A percentile compares a stretch with the other conserved stretches of the same genome.
Evolutionary conservation across 2,888 invertebrate genomes (phyloP).

Genomic region (Biston betularia): DNA sequence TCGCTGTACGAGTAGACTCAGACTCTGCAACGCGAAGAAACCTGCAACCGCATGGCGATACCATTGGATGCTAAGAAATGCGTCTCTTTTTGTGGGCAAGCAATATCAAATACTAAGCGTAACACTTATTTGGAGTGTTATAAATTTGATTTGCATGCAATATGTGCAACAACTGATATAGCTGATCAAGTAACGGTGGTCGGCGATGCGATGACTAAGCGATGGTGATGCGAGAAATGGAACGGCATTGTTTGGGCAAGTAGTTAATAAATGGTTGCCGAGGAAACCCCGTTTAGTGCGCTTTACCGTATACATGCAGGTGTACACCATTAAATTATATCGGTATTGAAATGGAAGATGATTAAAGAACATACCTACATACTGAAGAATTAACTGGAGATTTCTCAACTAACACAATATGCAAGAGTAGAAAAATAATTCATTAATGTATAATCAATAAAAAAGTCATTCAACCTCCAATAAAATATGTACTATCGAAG

Average conservation of each 20-base stretch:
- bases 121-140: no score
- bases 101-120: neutral
- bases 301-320: neutral
- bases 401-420: no score
- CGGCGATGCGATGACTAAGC: conserved; percentile 26
- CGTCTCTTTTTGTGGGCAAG: neutral
- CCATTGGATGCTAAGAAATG: no score
- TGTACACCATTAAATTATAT: neutral
- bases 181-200: conserved; percentile 27
- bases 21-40: no score
- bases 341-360: neutral
- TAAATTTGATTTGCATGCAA: conserved; percentile 24
- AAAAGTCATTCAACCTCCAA: no score
- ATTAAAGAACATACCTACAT: neutral
- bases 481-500: no score
- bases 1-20: no score
- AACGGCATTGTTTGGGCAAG: conserved; percentile 16
- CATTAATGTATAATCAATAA: no score
- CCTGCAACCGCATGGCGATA: no score
- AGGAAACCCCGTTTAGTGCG: conserved; percentile 1
- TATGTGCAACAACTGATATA: conserved; percentile 22
- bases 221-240: conserved; percentile 3
- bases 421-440: no score
- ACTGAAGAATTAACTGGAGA: no score
- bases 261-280: conserved; percentile 18